phyloP scores from a whole-genome alignment of 2,113 vertebrate genomes.

The Tachysurus fulvidraco region DNA sequence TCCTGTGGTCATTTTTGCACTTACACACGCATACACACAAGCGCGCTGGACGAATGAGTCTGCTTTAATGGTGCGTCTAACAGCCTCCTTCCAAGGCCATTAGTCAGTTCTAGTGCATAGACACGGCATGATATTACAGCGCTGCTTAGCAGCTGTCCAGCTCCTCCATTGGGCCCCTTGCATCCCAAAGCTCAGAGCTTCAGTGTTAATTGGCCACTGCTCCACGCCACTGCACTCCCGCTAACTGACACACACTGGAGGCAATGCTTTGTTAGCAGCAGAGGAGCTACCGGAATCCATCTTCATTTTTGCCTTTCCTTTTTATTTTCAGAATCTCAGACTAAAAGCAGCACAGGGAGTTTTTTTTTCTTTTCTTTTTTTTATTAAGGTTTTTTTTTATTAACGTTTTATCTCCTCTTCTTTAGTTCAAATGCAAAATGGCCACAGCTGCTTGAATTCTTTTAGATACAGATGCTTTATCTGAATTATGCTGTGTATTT shows the following conservation, averaged over 20 bases:
- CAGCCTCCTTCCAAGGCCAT: slow-evolving; percentile 63
- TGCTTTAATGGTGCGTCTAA: slow-evolving; percentile 63
- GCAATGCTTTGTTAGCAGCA: slow-evolving; percentile 49
- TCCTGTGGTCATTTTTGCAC: slow-evolving; percentile 29
- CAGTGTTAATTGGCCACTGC: slow-evolving; percentile 50
- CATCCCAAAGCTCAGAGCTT: slow-evolving; percentile 45
- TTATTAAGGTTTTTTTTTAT: not conserved
- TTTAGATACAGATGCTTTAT: not conserved
- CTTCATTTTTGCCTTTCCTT: slow-evolving; percentile 48
- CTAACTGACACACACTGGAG: slow-evolving; percentile 44
- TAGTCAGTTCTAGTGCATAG: slow-evolving; percentile 62
- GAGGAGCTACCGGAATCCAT: slow-evolving; percentile 43
- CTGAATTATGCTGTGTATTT: not conserved
- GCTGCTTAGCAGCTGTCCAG: slow-evolving; percentile 58
- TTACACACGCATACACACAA: slow-evolving; percentile 27
- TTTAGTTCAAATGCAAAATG: slow-evolving; percentile 13
- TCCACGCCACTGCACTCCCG: slow-evolving; percentile 45
- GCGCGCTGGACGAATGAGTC: slow-evolving; percentile 39
- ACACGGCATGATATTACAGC: slow-evolving; percentile 54
- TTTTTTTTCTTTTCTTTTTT: not conserved
- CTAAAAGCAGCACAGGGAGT: slow-evolving; percentile 19
- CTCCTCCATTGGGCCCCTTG: slow-evolving; percentile 39
- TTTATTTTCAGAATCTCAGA: slow-evolving; percentile 39
- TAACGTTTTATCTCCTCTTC: slow-evolving; percentile 13
- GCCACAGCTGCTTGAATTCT: not conserved